Conservation (phyloP, 2,797 vertebrate species). For the Characodon lateralis region DNA sequence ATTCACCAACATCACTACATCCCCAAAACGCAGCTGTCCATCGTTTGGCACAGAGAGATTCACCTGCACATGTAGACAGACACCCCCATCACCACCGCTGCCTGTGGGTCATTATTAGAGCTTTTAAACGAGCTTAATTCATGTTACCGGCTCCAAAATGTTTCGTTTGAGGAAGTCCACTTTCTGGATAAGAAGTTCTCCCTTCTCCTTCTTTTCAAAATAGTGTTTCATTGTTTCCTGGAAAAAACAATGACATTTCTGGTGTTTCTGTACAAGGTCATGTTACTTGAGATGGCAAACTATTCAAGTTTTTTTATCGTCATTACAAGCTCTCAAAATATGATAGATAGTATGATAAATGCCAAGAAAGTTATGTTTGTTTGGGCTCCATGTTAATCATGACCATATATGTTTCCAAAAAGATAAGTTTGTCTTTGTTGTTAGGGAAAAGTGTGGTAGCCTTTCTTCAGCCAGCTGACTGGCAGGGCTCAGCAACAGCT, state of each 20-base stretch:
- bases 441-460: background rate
- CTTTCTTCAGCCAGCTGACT: background rate
- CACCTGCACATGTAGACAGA: constrained; percentile 72
- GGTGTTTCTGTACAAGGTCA: background rate
- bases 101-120: background rate
- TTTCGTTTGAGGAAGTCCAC: constrained; percentile 76
- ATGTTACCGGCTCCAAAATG: constrained; percentile 83
- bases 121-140: background rate
- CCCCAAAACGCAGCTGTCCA: constrained; percentile 86
- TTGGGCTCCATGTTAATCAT: too few species aligned
- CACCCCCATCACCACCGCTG: background rate
- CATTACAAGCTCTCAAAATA: background rate
- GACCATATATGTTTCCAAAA: too few species aligned
- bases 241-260: constrained; percentile 8
- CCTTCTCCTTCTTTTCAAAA: constrained; percentile 80
- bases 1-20: constrained; percentile 87
- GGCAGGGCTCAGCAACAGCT: background rate
- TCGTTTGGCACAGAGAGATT: constrained; percentile 80
- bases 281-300: background rate
- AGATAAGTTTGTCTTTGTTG: background rate
- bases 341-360: background rate
- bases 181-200: constrained; percentile 86
- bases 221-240: constrained; percentile 86
- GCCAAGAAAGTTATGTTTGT: too few species aligned
- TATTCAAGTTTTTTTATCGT: background rate